These are phyloP conservation scores for Coenonympha arcania DNA, from an alignment of 2,888 invertebrate genomes.

Conservation along the genomic window DNA sequence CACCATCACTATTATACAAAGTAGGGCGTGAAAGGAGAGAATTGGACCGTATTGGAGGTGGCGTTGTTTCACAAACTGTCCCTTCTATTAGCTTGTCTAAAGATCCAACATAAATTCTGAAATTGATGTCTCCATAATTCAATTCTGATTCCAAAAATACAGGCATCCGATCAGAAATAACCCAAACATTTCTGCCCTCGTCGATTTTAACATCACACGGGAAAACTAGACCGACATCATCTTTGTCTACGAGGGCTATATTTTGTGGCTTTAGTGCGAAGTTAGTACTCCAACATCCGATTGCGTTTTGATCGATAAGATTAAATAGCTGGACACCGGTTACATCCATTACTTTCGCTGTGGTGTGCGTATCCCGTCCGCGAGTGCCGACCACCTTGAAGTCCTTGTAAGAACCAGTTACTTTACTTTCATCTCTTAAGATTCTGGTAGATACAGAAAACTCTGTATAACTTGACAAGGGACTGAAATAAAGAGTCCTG, in stretches of 20 bases:
- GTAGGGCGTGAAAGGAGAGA: not conserved
- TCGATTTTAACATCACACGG: constrained; percentile 87
- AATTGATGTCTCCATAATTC: constrained; percentile 84
- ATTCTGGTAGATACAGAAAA: constrained; percentile 85
- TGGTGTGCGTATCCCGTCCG: constrained; percentile 80
- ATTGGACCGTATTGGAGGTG: constrained; percentile 24
- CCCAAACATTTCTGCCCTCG: constrained; percentile 81
- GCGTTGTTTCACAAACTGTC: constrained; percentile 79
- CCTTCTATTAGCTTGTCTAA: constrained; percentile 77
- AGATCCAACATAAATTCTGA: constrained; percentile 82
- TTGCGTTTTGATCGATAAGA: constrained; percentile 84
- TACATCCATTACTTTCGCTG: constrained; percentile 82
- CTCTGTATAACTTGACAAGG: constrained; percentile 83
- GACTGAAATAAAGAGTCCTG: constrained; percentile 83
- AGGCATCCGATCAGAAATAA: constrained; percentile 87
- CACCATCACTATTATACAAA: constrained; percentile 8
- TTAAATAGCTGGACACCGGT: constrained; percentile 84
- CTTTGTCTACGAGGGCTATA: constrained; percentile 81
- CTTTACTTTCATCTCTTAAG: constrained; percentile 79
- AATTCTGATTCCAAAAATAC: constrained; percentile 80
- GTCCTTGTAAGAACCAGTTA: constrained; percentile 80
- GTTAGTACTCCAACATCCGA: constrained; percentile 86
- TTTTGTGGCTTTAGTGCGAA: constrained; percentile 78
- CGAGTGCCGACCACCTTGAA: constrained; percentile 79
- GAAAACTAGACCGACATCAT: constrained; percentile 83